Evolutionary conservation across 2,888 invertebrate genomes (phyloP).

Genomic region (Tipula confusa): DNA sequence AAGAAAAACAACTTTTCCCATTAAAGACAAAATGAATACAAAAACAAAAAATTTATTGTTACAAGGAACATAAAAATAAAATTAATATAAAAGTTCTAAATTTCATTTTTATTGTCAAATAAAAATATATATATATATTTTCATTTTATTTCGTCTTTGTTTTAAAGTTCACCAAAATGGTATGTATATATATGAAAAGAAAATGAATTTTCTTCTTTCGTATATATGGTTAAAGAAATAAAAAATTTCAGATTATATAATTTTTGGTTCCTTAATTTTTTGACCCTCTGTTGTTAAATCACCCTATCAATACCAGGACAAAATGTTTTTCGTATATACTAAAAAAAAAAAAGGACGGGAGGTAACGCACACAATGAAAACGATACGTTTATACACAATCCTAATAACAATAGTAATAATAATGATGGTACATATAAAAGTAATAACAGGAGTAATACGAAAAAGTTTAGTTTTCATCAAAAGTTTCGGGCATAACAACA

Average conservation of each 20-base stretch:
- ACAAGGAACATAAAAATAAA: constrained; percentile 20
- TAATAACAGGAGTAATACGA: background rate
- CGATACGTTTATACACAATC: background rate
- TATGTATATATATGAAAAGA: too few relatives aligned
- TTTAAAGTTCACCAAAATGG: background rate
- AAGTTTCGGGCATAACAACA: background rate
- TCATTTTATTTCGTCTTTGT: constrained; percentile 20
- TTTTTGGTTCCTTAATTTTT: background rate
- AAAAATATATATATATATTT: constrained; percentile 7
- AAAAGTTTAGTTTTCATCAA: constrained; percentile 12
- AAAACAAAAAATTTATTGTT: constrained; percentile 8
- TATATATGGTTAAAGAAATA: too few relatives aligned
- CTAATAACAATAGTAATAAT: background rate
- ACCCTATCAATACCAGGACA: background rate
- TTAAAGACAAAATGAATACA: background rate
- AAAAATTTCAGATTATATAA: background rate
- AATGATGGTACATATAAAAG: background rate
- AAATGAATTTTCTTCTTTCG: background rate
- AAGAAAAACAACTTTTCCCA: background rate
- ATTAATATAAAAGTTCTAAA: constrained; percentile 20
- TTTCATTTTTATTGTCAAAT: constrained; percentile 20
- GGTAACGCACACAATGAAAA: background rate
- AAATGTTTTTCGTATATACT: background rate
- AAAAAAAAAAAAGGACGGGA: too few relatives aligned
- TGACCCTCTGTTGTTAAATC: background rate